Evolutionary conservation across 2,113 vertebrate genomes (phyloP).

Genomic region (Oreotrochilus melanogaster): DNA sequence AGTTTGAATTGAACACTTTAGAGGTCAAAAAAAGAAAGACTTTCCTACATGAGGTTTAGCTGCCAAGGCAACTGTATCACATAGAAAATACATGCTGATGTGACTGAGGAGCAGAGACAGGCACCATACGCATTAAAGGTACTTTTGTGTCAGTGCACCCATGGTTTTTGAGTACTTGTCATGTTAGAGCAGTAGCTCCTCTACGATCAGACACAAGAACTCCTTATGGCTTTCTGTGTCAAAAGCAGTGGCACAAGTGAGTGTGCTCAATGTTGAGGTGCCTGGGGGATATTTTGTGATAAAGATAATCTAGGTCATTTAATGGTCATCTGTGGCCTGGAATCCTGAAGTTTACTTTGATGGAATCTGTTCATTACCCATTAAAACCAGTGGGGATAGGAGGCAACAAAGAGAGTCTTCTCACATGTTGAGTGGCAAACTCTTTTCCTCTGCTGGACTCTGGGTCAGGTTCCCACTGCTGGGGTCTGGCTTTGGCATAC

Average conservation of each 20-base stretch:
- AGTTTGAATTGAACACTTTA: neutral
- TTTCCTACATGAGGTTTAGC: neutral
- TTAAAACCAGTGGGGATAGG: neutral
- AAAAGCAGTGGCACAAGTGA: neutral
- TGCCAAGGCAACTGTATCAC: neutral
- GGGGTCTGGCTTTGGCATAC: neutral
- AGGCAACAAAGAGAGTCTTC: neutral
- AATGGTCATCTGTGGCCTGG: neutral
- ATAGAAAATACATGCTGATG: neutral
- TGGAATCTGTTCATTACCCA: neutral
- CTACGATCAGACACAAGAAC: neutral
- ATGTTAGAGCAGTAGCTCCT: neutral
- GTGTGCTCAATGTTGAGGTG: neutral
- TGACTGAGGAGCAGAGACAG: neutral
- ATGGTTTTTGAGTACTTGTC: neutral
- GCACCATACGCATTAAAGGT: neutral
- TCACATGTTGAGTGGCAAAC: neutral
- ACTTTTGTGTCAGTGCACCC: fast-evolving
- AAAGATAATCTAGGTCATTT: neutral
- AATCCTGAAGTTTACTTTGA: neutral
- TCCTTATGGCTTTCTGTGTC: neutral
- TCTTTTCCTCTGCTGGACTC: neutral
- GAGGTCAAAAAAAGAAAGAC: neutral
- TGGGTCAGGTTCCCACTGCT: neutral
- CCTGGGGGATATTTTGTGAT: neutral